These are phyloP conservation scores for Agrotis segetum DNA, from an alignment of 2,888 invertebrate genomes.

Conservation along the genomic window DNA sequence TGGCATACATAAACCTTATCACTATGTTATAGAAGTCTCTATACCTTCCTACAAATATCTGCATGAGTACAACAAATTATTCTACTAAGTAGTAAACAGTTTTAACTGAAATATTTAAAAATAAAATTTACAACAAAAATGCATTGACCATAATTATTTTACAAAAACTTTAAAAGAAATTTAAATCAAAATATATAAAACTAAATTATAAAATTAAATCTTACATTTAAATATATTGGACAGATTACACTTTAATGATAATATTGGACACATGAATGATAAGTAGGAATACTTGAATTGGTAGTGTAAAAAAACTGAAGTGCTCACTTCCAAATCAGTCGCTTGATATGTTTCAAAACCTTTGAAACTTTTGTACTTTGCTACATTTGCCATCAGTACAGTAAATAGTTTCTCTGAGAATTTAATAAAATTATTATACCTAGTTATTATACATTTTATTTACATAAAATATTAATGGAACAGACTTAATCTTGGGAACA, in stretches of 20 bases:
- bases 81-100: conserved; percentile 50
- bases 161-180: conserved; percentile 31
- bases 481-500: conserved; percentile 32
- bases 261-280: conserved; percentile 47
- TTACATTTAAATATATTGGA: conserved; percentile 55
- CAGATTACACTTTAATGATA: conserved; percentile 56
- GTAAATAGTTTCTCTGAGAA: conserved; percentile 45
- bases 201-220: conserved; percentile 41
- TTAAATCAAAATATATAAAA: conserved; percentile 25
- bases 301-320: conserved; percentile 53
- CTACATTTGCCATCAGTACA: conserved; percentile 59
- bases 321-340: conserved; percentile 68
- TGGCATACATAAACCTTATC: conserved; percentile 77
- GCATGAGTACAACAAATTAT: conserved; percentile 57
- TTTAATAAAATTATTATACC: conserved; percentile 44
- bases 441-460: conserved; percentile 56
- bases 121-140: conserved; percentile 55
- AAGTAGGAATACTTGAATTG: conserved; percentile 36
- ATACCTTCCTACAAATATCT: conserved; percentile 50
- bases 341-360: conserved; percentile 71
- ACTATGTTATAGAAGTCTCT: conserved; percentile 70
- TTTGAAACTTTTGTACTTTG: conserved; percentile 77
- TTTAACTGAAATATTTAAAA: conserved; percentile 44
- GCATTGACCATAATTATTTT: conserved; percentile 48
- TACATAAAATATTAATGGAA: conserved; percentile 53